Base-by-base conservation (phyloP, 2,888 invertebrate genomes). In the Sepioteuthis lessoniana region DNA sequence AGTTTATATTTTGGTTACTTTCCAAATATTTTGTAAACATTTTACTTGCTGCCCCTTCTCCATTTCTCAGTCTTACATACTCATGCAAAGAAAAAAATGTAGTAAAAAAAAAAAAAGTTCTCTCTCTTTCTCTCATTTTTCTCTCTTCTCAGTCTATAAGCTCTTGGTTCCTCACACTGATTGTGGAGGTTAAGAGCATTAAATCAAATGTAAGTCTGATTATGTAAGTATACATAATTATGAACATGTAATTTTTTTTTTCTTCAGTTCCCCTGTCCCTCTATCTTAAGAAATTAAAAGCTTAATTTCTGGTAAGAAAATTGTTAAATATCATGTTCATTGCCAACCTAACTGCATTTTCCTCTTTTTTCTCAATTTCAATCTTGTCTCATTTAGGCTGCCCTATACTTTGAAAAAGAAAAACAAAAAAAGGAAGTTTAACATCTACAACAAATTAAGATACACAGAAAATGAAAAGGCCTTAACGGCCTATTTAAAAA, bases 21-120 rank as follows among this genome's bases (percentile, higher is more conserved):
- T 19, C 76, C n/a, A 76, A 10, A 35, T 35, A 35, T 76, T 76
- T 76, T 76, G 35, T n/a, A 76, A 35, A n/a, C 42, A 50, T 55
- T 90, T 94, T 46, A 37, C 90, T 38, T 50, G 94, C 76, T 76
- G 94, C 76, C 90, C 16, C 94, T 46, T 0, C 47, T 42, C 31
- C 42, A 91, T 91, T 91, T 91, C 31, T 42, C 38, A 91, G 38
- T 46, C 91, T 91, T 5, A 38, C 37, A 37, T 25, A 42, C 35
- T 31, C 93, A 93, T 16, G 19, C 60, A 93, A n/a, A 10, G 31
- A 93, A 46, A 47, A n/a, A 13, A 55, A 93, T 25, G 60, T 93
- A n/a, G 38, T 2, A 91, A 42, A 42, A 91, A 35, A n/a, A 35
- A 25, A 13, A 25, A 7, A 42, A 42, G 42, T 55, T 19, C 50